These are phyloP conservation scores for Atrina japonica DNA, from an alignment of 2,888 invertebrate species.

Conservation along the genomic window DNA sequence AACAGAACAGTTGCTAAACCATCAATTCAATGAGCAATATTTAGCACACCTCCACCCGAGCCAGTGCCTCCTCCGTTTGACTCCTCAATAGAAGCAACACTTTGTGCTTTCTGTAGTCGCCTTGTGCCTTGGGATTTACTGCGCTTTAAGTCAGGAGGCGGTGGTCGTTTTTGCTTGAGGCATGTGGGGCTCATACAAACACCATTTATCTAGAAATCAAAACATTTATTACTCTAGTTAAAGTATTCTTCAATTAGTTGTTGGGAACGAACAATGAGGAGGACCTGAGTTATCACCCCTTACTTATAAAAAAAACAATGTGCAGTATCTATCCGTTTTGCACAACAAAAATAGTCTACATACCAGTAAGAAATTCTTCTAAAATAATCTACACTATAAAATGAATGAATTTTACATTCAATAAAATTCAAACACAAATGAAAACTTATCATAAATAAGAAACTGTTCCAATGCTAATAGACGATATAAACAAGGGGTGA, in stretches of 20 bases:
- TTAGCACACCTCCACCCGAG: slow-evolving; percentile 32
- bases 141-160: slow-evolving; percentile 86
- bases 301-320: background rate
- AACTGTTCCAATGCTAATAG: too few relatives aligned
- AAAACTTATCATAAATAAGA: too few relatives aligned
- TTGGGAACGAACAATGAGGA: background rate
- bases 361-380: too few relatives aligned
- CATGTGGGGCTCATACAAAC: slow-evolving; percentile 86
- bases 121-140: slow-evolving; percentile 96
- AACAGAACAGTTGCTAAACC: too few relatives aligned
- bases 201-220: slow-evolving; percentile 87
- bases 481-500: too few relatives aligned
- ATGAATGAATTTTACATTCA: slow-evolving; percentile 4
- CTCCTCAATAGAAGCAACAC: slow-evolving; percentile 77
- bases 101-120: slow-evolving; percentile 78
- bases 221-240: background rate
- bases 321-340: background rate
- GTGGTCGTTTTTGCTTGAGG: slow-evolving; percentile 79
- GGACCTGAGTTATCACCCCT: background rate
- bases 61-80: slow-evolving; percentile 71
- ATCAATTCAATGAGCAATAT: slow-evolving; percentile 1
- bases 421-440: too few relatives aligned
- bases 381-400: background rate
- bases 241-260: background rate
- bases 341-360: too few relatives aligned